Percentiles rank a stretch among this genome's conserved stretches.
phyloP scores from a whole-genome alignment of 2,113 vertebrate genomes.

The Struthidea cinerea region DNA sequence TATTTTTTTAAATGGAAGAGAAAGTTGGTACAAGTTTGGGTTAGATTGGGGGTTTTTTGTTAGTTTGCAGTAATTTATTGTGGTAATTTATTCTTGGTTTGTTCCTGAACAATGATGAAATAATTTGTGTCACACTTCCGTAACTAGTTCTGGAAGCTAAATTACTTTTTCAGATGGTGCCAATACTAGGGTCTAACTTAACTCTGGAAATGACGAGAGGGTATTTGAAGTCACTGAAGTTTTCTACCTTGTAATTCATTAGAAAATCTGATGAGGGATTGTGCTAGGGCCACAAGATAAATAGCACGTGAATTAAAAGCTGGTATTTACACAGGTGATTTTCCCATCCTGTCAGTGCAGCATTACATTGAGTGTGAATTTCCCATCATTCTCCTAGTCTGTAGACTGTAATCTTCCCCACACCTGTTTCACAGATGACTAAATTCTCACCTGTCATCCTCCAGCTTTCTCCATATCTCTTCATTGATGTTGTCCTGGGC shows the following conservation, averaged over 20 bases:
- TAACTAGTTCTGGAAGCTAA: not conserved
- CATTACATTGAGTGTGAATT: not conserved
- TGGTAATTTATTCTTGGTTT: conserved; percentile 67
- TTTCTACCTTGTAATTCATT: not conserved
- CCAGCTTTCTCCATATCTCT: not conserved
- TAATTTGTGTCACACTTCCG: conserved; percentile 28
- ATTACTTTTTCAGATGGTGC: not conserved
- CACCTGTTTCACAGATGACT: not conserved
- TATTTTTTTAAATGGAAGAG: not conserved
- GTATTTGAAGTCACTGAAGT: not conserved
- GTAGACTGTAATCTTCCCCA: not conserved
- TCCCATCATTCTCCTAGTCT: not conserved
- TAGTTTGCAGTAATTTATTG: not conserved
- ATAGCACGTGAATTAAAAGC: not conserved
- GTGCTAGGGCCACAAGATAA: not conserved
- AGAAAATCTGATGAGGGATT: not conserved
- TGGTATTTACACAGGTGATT: not conserved
- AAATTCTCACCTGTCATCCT: not conserved
- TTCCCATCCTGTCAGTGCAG: not conserved
- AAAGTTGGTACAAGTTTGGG: not conserved
- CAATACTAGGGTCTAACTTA: not conserved
- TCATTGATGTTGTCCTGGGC: not conserved
- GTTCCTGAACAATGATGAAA: not conserved
- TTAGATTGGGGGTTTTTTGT: not conserved
- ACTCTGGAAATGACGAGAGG: not conserved